Conservation (phyloP, 2,888 invertebrate genomes). For the Aromia moschata region DNA sequence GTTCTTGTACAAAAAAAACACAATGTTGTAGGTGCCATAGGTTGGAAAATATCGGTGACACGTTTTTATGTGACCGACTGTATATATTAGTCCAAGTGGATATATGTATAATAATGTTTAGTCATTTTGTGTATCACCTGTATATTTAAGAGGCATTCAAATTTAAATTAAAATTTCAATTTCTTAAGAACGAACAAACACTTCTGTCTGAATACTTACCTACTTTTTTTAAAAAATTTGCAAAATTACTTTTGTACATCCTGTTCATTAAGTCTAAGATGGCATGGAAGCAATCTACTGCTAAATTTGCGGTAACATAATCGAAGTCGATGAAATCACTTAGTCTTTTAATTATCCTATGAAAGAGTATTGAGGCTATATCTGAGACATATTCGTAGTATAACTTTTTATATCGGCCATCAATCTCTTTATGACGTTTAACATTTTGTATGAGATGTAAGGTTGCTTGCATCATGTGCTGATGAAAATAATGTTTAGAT, state of each 20-base stretch:
- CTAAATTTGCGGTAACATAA: slow-evolving; percentile 65
- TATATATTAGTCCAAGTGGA: no score
- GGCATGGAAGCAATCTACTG: slow-evolving; percentile 70
- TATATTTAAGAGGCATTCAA: no score
- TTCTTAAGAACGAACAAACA: no score
- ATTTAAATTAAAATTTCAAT: no score
- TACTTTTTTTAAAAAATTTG: slow-evolving; percentile 60
- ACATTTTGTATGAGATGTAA: slow-evolving; percentile 60
- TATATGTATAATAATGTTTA: no score
- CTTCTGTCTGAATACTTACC: slow-evolving; percentile 60
- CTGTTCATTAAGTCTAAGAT: slow-evolving; percentile 59
- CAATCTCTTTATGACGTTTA: slow-evolving; percentile 56
- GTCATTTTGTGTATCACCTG: no score
- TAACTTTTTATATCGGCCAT: slow-evolving; percentile 50
- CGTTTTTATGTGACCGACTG: no score
- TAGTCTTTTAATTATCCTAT: slow-evolving; percentile 65
- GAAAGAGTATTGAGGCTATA: slow-evolving; percentile 59
- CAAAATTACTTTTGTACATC: slow-evolving; percentile 58
- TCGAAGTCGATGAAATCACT: slow-evolving; percentile 69
- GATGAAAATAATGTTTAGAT: slow-evolving; percentile 67
- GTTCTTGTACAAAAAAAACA: no score
- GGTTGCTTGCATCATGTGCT: slow-evolving; percentile 66
- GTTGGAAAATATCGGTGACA: no score
- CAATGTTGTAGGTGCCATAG: no score
- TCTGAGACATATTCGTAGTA: slow-evolving; percentile 57